Percentiles rank a stretch among this genome's conserved stretches.
These are phyloP conservation scores for Pyrocephalus nanus DNA, from an alignment of 2,797 vertebrate species.

Conservation along the genomic window DNA sequence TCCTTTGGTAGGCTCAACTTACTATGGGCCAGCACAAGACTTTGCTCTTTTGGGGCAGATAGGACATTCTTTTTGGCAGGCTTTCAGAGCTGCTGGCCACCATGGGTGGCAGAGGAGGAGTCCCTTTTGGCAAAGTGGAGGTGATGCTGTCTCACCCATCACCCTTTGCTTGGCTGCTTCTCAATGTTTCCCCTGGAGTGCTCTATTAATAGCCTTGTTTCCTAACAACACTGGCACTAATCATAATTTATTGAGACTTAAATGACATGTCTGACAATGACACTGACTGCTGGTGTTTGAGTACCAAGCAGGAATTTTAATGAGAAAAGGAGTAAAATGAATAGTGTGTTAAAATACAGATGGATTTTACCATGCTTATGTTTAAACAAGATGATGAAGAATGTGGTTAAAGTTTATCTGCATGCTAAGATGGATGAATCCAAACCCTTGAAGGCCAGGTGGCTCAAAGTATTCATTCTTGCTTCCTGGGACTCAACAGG, in stretches of 20 bases:
- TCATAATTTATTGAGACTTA: conserved; percentile 33
- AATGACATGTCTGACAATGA: conserved; percentile 41
- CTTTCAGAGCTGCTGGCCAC: neutral
- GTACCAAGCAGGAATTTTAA: conserved; percentile 36
- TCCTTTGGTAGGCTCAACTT: neutral
- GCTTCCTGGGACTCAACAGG: neutral
- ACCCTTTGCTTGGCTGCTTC: neutral
- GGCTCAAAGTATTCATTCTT: neutral
- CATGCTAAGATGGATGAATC: neutral
- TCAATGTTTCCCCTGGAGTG: neutral
- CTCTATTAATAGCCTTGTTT: conserved; percentile 28
- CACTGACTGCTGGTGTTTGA: conserved; percentile 35
- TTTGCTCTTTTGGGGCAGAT: neutral
- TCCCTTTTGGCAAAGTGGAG: neutral
- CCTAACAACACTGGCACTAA: conserved; percentile 13
- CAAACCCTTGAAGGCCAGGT: neutral
- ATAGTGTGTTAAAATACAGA: neutral
- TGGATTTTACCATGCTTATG: neutral
- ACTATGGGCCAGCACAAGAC: neutral
- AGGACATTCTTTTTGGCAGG: neutral
- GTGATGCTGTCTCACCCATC: neutral
- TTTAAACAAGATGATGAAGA: conserved; percentile 47
- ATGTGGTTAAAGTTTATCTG: conserved; percentile 30
- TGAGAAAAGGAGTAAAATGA: conserved; percentile 19
- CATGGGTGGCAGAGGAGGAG: neutral